phyloP scores from a whole-genome alignment of 2,797 vertebrate species.

The Artibeus jamaicensis region DNA sequence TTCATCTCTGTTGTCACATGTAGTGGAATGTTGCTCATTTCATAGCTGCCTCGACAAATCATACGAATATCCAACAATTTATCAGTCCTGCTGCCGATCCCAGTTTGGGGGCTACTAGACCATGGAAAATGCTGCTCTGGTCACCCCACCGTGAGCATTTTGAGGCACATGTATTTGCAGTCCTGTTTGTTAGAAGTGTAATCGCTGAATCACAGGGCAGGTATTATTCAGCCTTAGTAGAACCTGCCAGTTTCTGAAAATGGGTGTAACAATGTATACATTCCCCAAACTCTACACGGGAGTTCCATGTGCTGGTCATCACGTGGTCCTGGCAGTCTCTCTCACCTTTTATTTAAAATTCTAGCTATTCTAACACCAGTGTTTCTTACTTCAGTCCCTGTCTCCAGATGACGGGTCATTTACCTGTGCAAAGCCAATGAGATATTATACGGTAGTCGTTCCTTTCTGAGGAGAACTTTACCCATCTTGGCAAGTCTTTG shows the following conservation, averaged over 20 bases:
- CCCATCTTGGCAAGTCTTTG: neutral
- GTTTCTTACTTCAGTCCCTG: neutral
- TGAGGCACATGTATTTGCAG: neutral
- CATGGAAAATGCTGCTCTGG: neutral
- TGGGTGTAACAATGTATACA: neutral
- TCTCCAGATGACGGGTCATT: neutral
- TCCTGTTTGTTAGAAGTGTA: neutral
- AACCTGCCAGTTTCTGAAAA: neutral
- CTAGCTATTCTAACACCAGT: neutral
- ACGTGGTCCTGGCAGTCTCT: neutral
- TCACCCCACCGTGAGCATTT: neutral
- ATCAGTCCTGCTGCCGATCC: neutral
- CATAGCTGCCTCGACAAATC: neutral
- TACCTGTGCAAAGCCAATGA: neutral
- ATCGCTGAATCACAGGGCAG: neutral
- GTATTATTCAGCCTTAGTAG: neutral
- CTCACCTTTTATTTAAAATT: neutral
- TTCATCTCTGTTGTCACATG: neutral
- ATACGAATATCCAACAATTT: neutral
- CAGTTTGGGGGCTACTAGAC: neutral
- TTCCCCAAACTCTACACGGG: neutral
- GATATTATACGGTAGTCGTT: neutral
- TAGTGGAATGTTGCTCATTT: neutral
- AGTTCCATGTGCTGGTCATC: neutral
- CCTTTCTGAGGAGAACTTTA: neutral